Evolutionary conservation across 2,113 vertebrate species (phyloP), one percentile per base, ranked within the genome.

Genomic region (Gavialis gangeticus): DNA sequence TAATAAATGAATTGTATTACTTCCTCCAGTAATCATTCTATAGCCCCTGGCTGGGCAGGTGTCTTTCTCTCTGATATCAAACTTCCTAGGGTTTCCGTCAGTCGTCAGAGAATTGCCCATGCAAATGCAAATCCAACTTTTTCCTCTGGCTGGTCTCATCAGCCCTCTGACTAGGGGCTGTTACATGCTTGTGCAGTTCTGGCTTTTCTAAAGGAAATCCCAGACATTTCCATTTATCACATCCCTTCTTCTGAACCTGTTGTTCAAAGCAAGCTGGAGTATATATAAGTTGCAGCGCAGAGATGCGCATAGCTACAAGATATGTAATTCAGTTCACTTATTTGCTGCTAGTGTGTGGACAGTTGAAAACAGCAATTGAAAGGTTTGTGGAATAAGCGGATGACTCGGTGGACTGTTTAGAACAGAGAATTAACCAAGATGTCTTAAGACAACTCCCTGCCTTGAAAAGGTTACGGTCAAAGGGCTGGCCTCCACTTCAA

Each of bases 141-240:
- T 96, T 46, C 95, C 95, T 94, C 0, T 91, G 95, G 95, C 92
- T 27, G 73, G 69, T 46, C 79, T 96, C 95, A 94, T 79, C 79
- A 96, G 91, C 85, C 91, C 46, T 27, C 69, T 96, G 95, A 97
- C 93, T 95, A 94, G 78, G 62, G 86, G 92, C 87, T 82, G 94
- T 77, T 94, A 95, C 92, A 96, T 93, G 93, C 96, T 96, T 91
- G 92, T 94, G 63, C 84, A 63, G 46, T 95, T 95, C 77, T 71
- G 46, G 82, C 60, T 82, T 75, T 94, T 90, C 90, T 60, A 89
- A 94, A 96, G 94, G 92, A 94, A 95, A 89, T 91, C 96, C 96
- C 94, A 90, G 92, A 95, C 78, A 89, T 95, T 95, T 94, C 75
- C 92, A 96, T 71, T 71, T 37, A 22, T 71, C 34, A 21, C 30